Percentiles rank a stretch among this genome's conserved stretches.
Conservation (phyloP, 2,797 vertebrate genomes). For the Platyrinchus mystaceus region DNA sequence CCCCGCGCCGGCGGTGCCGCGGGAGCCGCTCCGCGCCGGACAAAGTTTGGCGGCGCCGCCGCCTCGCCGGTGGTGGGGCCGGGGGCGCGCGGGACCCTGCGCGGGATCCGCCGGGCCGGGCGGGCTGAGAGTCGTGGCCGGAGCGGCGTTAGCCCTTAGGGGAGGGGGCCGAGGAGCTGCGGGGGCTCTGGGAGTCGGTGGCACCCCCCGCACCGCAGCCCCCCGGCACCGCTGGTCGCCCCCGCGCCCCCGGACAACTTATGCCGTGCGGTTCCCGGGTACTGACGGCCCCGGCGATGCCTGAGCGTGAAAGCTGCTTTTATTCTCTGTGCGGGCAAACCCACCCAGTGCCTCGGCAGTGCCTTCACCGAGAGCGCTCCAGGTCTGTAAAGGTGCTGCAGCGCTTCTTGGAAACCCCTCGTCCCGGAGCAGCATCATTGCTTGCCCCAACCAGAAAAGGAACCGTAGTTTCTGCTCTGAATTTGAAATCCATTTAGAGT, state of each 20-base stretch:
- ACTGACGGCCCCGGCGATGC: not conserved
- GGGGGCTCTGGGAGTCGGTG: not conserved
- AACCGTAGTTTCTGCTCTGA: not conserved
- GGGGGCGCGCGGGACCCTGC: not conserved
- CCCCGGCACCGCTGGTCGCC: too few species aligned
- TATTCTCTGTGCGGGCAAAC: not conserved
- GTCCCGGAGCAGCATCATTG: not conserved
- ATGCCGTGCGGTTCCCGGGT: not conserved
- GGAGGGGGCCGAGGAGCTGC: not conserved
- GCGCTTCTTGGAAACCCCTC: not conserved
- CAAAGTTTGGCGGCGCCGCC: not conserved
- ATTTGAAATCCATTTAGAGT: not conserved
- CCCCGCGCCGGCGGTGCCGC: too few species aligned
- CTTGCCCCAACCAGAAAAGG: not conserved
- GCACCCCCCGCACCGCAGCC: not conserved
- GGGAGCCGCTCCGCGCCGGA: not conserved
- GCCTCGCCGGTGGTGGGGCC: not conserved
- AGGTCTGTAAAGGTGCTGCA: not conserved
- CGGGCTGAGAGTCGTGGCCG: not conserved
- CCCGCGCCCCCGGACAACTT: not conserved
- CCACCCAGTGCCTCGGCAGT: not conserved
- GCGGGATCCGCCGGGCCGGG: not conserved
- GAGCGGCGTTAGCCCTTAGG: not conserved
- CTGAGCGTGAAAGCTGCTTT: not conserved
- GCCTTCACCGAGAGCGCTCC: not conserved